Base-by-base conservation (phyloP, 2,113 vertebrate species). In the Casuarius casuarius region DNA sequence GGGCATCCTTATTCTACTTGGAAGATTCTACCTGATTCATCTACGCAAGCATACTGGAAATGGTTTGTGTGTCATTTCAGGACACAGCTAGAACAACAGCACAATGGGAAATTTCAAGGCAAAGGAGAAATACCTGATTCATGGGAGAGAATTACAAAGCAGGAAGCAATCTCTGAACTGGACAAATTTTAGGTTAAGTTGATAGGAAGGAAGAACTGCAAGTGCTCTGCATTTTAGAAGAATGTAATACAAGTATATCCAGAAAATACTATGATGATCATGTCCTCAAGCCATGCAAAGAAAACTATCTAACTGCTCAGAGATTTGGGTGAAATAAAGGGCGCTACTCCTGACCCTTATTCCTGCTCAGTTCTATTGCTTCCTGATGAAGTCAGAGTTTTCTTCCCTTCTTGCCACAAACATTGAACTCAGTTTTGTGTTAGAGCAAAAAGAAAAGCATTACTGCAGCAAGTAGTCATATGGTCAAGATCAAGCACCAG, bases 51-150 rank as follows among this genome's bases (percentile, higher is more conserved):
- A 0, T 98, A 98, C 48, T 98, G 98, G 98, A 98, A 97, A 88
- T 98, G 98, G 98, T 98, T 98, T 97, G 73, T 98, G 26, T 98
- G 38, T 72, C 95, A 18, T 33, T 99, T 98, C 96, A 94, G 90
- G 28, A 18, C 21, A 28, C 9, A 98, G 1, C 35, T 98, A 13
- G 98, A 99, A 78, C 4, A 77, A 2, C 1, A 13, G 8, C 91
- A 97, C 52, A 0, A 33, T 0, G 14, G 33, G n/a, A 97, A 52
- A 84, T 97, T 98, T 67, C 8, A 1, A 2, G 76, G 40, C 7
- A 96, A 1, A 87, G 97, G 97, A 86, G 4, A 74, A 93, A 98
- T 98, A 66, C 97, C 97, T 21, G 4, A 10, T 5, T 2, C 7
- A 0, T 98, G 98, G 98, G 0, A 12, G 11, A 56, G 0, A 2